Conservation (phyloP, 2,797 vertebrate species). For the Urocyon cinereoargenteus region DNA sequence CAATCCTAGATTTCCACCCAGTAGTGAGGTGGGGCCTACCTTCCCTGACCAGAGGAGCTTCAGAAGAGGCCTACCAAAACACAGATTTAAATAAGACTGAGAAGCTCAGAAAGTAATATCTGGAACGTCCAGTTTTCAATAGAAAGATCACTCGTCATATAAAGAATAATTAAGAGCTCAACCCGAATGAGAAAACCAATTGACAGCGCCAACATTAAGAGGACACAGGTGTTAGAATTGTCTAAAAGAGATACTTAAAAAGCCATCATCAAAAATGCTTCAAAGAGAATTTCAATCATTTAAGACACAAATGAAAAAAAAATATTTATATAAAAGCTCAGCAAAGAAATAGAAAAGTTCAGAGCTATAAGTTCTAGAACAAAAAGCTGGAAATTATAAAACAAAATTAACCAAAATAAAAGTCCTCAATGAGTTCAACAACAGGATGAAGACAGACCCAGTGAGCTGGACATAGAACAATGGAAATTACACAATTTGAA, state of each 20-base stretch:
- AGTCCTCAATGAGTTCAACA: neutral
- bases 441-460: neutral
- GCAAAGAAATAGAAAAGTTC: neutral
- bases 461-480: neutral
- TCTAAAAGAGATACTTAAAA: neutral
- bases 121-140: neutral
- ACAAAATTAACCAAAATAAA: neutral
- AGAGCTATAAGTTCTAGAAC: neutral
- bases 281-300: neutral
- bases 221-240: neutral
- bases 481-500: neutral
- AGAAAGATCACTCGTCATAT: neutral
- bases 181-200: neutral
- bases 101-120: too few relatives aligned
- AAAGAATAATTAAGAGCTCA: neutral
- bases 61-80: neutral
- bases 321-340: neutral
- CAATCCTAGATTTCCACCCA: too few relatives aligned
- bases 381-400: neutral
- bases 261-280: neutral
- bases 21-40: accelerated
- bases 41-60: too few relatives aligned
- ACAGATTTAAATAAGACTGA: neutral
- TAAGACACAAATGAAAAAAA: neutral
- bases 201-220: neutral